Evolutionary conservation across 2,888 invertebrate species (phyloP).

Genomic region (Scaeva pyrastri): DNA sequence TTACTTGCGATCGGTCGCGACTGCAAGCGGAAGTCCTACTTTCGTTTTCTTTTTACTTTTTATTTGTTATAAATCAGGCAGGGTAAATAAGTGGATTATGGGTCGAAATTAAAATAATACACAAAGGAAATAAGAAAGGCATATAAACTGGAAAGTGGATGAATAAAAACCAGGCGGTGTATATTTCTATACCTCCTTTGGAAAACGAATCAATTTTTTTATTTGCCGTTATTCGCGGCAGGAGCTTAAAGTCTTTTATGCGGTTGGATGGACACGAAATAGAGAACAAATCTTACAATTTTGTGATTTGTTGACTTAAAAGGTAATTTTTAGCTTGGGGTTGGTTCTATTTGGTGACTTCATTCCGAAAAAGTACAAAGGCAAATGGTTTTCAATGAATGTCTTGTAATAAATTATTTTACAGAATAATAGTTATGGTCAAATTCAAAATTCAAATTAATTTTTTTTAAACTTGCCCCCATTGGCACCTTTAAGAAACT

Average conservation of each 20-base stretch:
- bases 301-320: slow-evolving; percentile 47
- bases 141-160: slow-evolving; percentile 59
- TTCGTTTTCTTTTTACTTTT: slow-evolving; percentile 44
- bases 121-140: slow-evolving; percentile 30
- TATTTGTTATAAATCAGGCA: slow-evolving; percentile 61
- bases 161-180: slow-evolving; percentile 43
- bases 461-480: too few species aligned
- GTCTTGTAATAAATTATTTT: neutral
- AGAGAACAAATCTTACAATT: slow-evolving; percentile 35
- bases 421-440: neutral
- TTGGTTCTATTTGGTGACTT: slow-evolving; percentile 21
- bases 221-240: slow-evolving; percentile 54
- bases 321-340: slow-evolving; percentile 51
- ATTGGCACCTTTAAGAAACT: too few species aligned
- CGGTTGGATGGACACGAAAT: slow-evolving; percentile 36
- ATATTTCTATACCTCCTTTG: slow-evolving; percentile 3
- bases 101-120: slow-evolving; percentile 69
- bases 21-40: slow-evolving; percentile 27
- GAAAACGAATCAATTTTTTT: slow-evolving; percentile 51
- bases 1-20: neutral
- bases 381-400: neutral
- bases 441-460: neutral
- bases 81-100: slow-evolving; percentile 52
- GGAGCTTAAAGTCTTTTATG: slow-evolving; percentile 32
- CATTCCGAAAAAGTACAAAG: neutral